Conservation (phyloP, 2,113 vertebrate species). For the Nycticryphes semicollaris region DNA sequence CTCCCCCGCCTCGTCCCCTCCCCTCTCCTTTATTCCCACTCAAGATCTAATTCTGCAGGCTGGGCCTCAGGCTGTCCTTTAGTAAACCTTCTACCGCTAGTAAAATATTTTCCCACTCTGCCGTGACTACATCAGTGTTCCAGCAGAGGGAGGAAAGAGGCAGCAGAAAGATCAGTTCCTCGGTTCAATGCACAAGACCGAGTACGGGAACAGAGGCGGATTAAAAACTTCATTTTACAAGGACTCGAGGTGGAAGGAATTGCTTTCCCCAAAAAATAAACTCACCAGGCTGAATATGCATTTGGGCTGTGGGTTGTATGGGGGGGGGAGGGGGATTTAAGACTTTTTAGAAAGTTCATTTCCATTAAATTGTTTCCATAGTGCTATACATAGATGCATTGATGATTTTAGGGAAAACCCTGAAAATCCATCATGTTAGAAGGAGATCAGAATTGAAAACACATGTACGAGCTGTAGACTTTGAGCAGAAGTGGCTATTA, state of each 20-base stretch:
- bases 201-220: conserved; percentile 23
- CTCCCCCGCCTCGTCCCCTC: too few species aligned
- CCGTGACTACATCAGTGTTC: conserved; percentile 30
- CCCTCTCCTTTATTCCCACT: background rate
- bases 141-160: conserved; percentile 57
- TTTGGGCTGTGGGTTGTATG: background rate
- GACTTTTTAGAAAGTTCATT: background rate
- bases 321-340: too few species aligned
- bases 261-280: conserved; percentile 1
- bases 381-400: background rate
- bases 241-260: background rate
- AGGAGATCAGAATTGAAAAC: conserved; percentile 11
- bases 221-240: conserved; percentile 35
- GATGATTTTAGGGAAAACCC: background rate
- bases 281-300: background rate
- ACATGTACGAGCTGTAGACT: background rate
- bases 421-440: background rate
- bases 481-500: background rate
- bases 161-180: conserved; percentile 52
- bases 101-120: conserved; percentile 1
- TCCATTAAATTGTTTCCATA: background rate
- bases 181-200: conserved; percentile 22
- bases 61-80: conserved; percentile 3
- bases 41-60: background rate
- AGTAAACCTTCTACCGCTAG: background rate